Base-by-base conservation (phyloP, 2,888 invertebrate species). In the Choristoneura rosaceana region DNA sequence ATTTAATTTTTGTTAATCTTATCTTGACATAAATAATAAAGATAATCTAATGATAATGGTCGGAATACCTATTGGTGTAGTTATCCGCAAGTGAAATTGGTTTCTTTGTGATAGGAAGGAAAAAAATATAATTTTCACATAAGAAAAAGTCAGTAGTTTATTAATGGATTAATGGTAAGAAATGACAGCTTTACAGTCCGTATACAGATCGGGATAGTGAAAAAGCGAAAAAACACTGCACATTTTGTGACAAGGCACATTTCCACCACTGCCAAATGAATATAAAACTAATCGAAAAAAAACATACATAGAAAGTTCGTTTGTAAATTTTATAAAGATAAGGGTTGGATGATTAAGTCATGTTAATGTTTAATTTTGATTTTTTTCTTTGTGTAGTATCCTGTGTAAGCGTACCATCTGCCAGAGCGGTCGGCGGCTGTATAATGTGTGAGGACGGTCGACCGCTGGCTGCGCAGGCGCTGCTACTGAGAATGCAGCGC, bases 241-340 rank as follows among this genome's bases (percentile, higher is more conserved):
- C 89, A 85, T 88, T 81, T 87, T 88, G 88, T 89, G 89, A 92
- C 94, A 94, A 94, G 94, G 94, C 94, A 94, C 94, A 94, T 94
- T 92, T 94, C 94, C 91, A 94, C 84, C 93, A 93, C 92, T 93
- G 94, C 94, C 94, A 92, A 92, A 90, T 87, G 88, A 84, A 85
- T 73, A 86, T 85, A 87, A 84, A 86, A 86, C 83, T 82, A 81
- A 83, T 81, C 86, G 85, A 86, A 87, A 85, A 86, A 83, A 73
- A 82, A 81, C 82, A 82, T 85, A 84, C 82, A 85, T 85, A 83
- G 82, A 82, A 88, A 89, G 83, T 87, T 88, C 87, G 86, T 89
- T 88, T 92, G 92, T 92, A 92, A 86, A 89, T 87, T 88, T 87
- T 90, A 89, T 92, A 90, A 84, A 84, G 64, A 60, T 92, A 91